Base-by-base conservation (phyloP, 2,888 invertebrate species). In the Strigamia transsilvanica region DNA sequence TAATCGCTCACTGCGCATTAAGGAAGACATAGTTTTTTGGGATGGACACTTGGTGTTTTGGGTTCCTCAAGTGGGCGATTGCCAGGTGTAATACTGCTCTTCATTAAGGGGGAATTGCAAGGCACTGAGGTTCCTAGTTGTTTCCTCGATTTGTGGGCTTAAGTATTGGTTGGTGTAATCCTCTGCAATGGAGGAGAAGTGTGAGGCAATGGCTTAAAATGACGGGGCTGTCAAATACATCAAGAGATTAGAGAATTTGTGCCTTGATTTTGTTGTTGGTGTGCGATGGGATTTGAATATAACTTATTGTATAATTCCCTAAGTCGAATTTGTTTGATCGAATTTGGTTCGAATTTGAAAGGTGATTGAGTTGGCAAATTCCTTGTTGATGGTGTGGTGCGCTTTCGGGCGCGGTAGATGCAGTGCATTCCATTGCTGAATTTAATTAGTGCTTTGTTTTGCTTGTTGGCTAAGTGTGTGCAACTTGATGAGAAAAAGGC, bases 61-160 rank as follows among this genome's bases (percentile, higher is more conserved):
- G 18, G 23, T 23, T 61, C 10, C 61, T 61, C 21, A 21, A 61
- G 61, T 61, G 21, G n/a, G 3, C 21, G 23, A 61, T 61, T 61
- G 21, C 9, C 10, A 18, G 23, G 61, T 61, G 61, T 18, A 61
- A 61, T 61, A 61, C 61, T 10, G 61, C 21, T 61, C 61, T 61
- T 61, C 61, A 61, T 61, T 61, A 61, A 61, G 61, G n/a, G 61
- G 23, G 21, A 61, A 61, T 61, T 61, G 61, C 61, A 61, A 21
- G 3, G 21, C 21, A 18, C 61, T 18, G 46, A 61, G 21, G 23
- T n/a, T 56, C 56, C 15, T 56, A 56, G n/a, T 56, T 18, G 56
- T 56, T 10, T 6, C 5, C 7, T 5, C 18, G 56, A 56, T 18
- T 56, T n/a, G 9, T 10, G 61, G 10, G 61, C 61, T 61, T 61